Evolutionary conservation across 2,797 vertebrate genomes (phyloP).

Genomic region (Pipistrellus kuhlii): DNA sequence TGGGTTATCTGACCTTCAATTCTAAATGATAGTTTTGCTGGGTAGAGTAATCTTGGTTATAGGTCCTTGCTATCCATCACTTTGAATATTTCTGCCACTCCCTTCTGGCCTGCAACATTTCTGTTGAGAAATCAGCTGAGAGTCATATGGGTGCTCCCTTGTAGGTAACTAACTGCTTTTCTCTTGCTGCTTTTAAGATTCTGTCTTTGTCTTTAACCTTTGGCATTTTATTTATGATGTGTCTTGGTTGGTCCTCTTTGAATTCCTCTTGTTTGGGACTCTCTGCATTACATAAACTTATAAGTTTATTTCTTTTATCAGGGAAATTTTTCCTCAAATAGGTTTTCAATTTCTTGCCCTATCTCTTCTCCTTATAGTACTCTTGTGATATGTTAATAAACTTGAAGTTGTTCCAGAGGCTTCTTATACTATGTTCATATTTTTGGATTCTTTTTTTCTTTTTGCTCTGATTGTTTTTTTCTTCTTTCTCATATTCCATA

Average conservation of each 20-base stretch:
- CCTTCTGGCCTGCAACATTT: neutral
- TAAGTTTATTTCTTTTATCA: neutral
- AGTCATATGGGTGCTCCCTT: neutral
- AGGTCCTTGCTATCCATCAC: neutral
- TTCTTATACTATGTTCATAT: neutral
- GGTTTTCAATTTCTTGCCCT: neutral
- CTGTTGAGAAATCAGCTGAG: neutral
- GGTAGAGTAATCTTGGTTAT: neutral
- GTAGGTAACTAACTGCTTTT: neutral
- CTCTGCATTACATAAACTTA: neutral
- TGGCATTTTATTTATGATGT: neutral
- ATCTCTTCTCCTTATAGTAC: neutral
- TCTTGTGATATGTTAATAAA: too few species aligned
- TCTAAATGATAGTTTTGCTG: neutral
- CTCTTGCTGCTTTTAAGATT: neutral
- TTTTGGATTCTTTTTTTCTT: neutral
- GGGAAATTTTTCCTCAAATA: neutral
- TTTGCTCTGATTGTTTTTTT: neutral
- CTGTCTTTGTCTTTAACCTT: neutral
- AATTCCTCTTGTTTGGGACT: neutral
- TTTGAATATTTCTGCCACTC: neutral
- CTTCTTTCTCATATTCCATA: neutral
- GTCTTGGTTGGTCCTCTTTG: neutral
- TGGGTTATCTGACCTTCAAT: neutral
- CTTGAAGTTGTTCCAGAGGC: neutral